Conservation (phyloP, 2,888 invertebrate genomes). For the Eilema caniola region DNA sequence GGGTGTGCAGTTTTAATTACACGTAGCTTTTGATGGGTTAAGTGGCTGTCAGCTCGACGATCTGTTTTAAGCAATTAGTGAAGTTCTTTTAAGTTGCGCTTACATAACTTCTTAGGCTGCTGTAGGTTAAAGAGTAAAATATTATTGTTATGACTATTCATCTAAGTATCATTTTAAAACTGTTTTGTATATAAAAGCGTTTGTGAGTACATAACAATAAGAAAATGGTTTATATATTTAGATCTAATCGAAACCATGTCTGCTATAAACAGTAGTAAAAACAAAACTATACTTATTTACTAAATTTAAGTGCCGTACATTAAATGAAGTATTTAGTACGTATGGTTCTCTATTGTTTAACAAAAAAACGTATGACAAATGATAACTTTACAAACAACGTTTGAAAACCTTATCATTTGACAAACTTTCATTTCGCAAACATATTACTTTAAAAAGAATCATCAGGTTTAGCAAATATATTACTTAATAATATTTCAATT, state of each 20-base stretch:
- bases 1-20: slow-evolving; percentile 47
- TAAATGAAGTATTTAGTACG: neutral
- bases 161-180: too few relatives aligned
- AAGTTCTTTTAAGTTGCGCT: slow-evolving; percentile 8
- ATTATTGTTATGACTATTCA: neutral
- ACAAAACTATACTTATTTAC: too few relatives aligned
- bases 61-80: slow-evolving; percentile 39
- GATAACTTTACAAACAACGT: too few relatives aligned
- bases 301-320: neutral
- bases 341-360: too few relatives aligned
- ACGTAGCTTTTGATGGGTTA: slow-evolving; percentile 43
- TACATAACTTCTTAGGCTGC: neutral
- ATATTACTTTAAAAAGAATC: too few relatives aligned
- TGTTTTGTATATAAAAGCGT: too few relatives aligned
- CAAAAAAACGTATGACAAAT: too few relatives aligned
- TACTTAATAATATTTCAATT: too few relatives aligned
- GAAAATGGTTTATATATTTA: neutral
- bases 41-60: slow-evolving; percentile 38
- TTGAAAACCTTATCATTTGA: too few relatives aligned
- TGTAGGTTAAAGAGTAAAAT: neutral
- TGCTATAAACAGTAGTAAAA: too few relatives aligned
- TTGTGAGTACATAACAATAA: neutral
- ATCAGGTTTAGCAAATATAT: too few relatives aligned
- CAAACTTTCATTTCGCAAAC: too few relatives aligned
- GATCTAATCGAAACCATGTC: neutral